A percentile compares a stretch with the other conserved stretches of the same genome.
Evolutionary conservation across 64 coral and sea anemone species (phyloP).

Genomic region (Montipora cactus): DNA sequence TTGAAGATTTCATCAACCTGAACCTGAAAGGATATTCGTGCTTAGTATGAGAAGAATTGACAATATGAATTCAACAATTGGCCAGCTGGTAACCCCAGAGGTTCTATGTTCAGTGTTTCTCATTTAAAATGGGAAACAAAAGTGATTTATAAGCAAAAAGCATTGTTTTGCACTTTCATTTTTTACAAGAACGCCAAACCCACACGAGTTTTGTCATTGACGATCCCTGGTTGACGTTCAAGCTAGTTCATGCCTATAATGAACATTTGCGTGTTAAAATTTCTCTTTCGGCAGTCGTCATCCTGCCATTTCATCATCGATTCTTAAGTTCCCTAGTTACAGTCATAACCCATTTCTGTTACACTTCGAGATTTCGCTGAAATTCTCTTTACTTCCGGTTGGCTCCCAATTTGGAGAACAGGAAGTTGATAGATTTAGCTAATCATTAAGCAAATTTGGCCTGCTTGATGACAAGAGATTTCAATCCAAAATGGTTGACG

Average conservation of each 20-base stretch:
- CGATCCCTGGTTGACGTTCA: background rate
- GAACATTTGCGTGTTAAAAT: background rate
- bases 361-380: no score
- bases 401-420: no score
- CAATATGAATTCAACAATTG: background rate
- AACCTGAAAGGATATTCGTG: background rate
- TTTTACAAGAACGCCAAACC: background rate
- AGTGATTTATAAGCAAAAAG: conserved; percentile 2
- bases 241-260: background rate
- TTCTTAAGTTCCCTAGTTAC: conserved; percentile 12
- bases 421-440: no score
- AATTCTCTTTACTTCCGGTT: background rate
- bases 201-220: background rate
- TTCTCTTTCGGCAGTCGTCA: background rate
- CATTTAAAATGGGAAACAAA: background rate
- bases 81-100: background rate
- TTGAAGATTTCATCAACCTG: background rate
- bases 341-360: no score
- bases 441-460: no score
- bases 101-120: background rate
- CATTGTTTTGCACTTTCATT: conserved; percentile 9
- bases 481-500: no score
- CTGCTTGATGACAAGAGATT: no score
- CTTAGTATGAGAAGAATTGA: background rate
- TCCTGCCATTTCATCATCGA: conserved; percentile 23